phyloP scores from a whole-genome alignment of 1,140 invertebrate genomes.

The Trypoxylus dichotomus region DNA sequence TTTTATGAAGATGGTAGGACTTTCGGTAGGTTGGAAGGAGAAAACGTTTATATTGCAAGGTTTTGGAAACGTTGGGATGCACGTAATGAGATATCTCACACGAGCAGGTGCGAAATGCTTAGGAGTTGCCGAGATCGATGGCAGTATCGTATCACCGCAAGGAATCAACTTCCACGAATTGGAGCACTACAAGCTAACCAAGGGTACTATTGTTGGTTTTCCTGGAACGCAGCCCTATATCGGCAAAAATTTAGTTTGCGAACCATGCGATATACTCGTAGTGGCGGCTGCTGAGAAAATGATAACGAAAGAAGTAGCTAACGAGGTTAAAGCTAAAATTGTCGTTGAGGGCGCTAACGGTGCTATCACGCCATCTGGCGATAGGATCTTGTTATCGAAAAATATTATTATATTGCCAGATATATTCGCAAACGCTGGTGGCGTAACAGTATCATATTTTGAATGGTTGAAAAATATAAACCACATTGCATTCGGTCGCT shows the following conservation, averaged over 20 bases:
- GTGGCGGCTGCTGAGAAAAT: constrained; percentile 97
- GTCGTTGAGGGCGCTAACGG: constrained; percentile 99
- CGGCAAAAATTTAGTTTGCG: constrained; percentile 88
- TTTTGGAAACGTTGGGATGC: constrained; percentile 98
- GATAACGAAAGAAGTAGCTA: constrained; percentile 92
- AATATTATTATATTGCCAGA: constrained; percentile 98
- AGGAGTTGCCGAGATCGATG: constrained; percentile 94
- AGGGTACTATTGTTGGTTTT: constrained; percentile 57
- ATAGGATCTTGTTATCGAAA: constrained; percentile 91
- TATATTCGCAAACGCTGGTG: constrained; percentile 95
- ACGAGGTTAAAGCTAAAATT: constrained; percentile 91
- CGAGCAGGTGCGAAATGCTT: constrained; percentile 94
- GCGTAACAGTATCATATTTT: constrained; percentile 99
- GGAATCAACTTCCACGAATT: constrained; percentile 94
- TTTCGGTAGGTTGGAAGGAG: constrained; percentile 93
- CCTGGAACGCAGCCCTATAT: constrained; percentile 85
- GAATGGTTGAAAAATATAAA: constrained; percentile 99
- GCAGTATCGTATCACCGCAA: constrained; percentile 88
- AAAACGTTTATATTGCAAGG: constrained; percentile 99
- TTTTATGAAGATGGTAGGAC: constrained; percentile 96
- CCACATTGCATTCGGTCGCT: constrained; percentile 97
- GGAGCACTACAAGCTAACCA: constrained; percentile 15
- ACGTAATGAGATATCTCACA: constrained; percentile 81
- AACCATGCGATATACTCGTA: constrained; percentile 96
- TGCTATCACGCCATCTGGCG: constrained; percentile 97